Evolutionary conservation across 1,140 invertebrate species (phyloP), one percentile per base, ranked within the genome.

Genomic region (Adoxophyes honmai): DNA sequence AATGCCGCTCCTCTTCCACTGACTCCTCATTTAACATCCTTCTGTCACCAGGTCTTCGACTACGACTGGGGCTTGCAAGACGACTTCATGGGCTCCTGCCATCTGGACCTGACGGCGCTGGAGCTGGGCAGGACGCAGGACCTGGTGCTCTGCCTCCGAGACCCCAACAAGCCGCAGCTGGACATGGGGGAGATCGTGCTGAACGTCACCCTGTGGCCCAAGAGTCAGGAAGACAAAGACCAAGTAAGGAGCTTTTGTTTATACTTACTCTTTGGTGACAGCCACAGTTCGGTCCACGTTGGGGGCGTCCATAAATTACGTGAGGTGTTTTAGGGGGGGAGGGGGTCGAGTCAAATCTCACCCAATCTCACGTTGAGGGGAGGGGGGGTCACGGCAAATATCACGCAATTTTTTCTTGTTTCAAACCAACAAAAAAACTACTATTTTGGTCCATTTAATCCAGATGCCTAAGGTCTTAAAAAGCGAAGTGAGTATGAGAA

Each of bases 1-100:
- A n/a, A n/a, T n/a, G n/a, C n/a, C n/a, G n/a, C n/a, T n/a, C 34
- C 55, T 44, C 1, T 55, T 9, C 10, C 15, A 38, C 35, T 37
- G 34, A n/a, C 33, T 9, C 42, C 36, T 28, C 14, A n/a, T 21
- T 11, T 35, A 37, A 0, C 11, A 2, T 18, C 7, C 11, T 34
- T 28, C 18, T n/a, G n/a, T n/a, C n/a, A n/a, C 13, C 73, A 96
- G 95, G 97, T 99, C 11, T 99, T 97, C 84, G 98, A 99, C 90
- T 98, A 98, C 84, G 98, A 99, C 80, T 98, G 98, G 94, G 98
- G 97, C 21, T 92, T 98, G 44, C 95, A 97, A 89, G 98, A 99
- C 87, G 98, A 99, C 90, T 98, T 98, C 77, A 99, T 99, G 96
- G 98, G 98, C 9, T 93, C 94, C 51, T 95, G 96, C 1, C 91